Evolutionary conservation across 2,888 invertebrate species (phyloP), one percentile per base, ranked within the genome.

Genomic region (Erpobdella octoculata): DNA sequence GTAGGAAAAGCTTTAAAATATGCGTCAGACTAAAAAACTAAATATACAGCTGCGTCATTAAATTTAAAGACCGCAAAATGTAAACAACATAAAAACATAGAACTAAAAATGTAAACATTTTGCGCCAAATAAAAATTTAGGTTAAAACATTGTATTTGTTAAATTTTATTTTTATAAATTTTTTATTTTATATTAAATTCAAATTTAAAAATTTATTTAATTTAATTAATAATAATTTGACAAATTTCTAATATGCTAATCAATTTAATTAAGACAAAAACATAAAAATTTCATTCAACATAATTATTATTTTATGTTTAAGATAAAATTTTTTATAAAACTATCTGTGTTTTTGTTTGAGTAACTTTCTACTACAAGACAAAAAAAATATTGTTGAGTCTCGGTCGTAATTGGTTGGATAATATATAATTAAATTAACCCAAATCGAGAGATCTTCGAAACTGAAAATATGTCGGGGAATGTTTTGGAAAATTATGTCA

Each of bases 401-500:
- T n/a, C n/a, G n/a, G n/a, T n/a, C n/a, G n/a, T n/a, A n/a, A n/a
- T n/a, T n/a, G n/a, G n/a, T n/a, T n/a, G n/a, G n/a, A n/a, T n/a
- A n/a, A n/a, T n/a, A n/a, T n/a, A n/a, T n/a, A n/a, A n/a, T n/a
- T n/a, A n/a, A n/a, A n/a, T n/a, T n/a, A n/a, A n/a, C n/a, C n/a
- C n/a, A n/a, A n/a, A n/a, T n/a, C n/a, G n/a, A n/a, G n/a, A n/a
- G n/a, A n/a, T n/a, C n/a, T n/a, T n/a, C n/a, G 6, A 25, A 6
- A 28, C 28, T 53, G 15, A 21, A 28, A 69, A 18, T n/a, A 69
- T 69, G 69, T 48, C 69, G 18, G 58, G 46, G n/a, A 69, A 69
- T 33, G 46, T 58, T 31, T 33, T 61, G 59, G 70, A 72, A 58
- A 67, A 37, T 25, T 71, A 65, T 67, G 71, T 71, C 31, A 71